A percentile compares a stretch with the other conserved stretches of the same genome.
These are phyloP conservation scores for Entelurus aequoreus DNA, from an alignment of 2,113 vertebrate genomes.

Conservation along the genomic window DNA sequence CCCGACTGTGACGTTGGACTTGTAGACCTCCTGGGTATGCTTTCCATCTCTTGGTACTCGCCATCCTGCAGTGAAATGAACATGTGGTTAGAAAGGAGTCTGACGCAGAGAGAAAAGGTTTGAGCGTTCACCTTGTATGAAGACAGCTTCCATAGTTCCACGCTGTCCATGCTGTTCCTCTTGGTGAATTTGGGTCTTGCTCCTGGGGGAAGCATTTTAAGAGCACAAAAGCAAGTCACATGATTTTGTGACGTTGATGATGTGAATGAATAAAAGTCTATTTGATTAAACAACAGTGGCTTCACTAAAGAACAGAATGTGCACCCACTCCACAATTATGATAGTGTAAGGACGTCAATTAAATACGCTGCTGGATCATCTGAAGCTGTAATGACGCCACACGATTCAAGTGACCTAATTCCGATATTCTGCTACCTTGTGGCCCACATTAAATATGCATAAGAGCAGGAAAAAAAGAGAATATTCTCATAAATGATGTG, in stretches of 20 bases:
- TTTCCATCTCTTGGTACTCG: slow-evolving; percentile 76
- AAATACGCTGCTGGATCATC: too few relatives aligned
- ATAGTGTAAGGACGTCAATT: too few relatives aligned
- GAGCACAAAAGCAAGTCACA: not conserved
- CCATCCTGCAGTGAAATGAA: slow-evolving; percentile 73
- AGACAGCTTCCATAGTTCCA: slow-evolving; percentile 83
- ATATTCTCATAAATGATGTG: too few relatives aligned
- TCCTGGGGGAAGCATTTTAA: slow-evolving; percentile 64
- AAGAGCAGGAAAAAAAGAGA: too few relatives aligned
- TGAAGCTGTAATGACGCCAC: too few relatives aligned
- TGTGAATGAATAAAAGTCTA: not conserved
- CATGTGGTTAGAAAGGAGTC: not conserved
- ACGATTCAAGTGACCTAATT: too few relatives aligned
- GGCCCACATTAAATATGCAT: too few relatives aligned
- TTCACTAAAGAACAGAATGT: not conserved
- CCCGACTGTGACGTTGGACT: slow-evolving; percentile 67
- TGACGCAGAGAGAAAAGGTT: not conserved
- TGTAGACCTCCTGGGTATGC: slow-evolving; percentile 71
- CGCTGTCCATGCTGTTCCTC: slow-evolving; percentile 83
- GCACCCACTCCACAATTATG: too few relatives aligned
- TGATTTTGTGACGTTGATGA: not conserved
- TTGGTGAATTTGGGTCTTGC: slow-evolving; percentile 88
- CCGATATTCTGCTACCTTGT: too few relatives aligned
- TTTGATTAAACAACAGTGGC: not conserved
- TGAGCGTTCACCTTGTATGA: slow-evolving; percentile 78